Conservation (phyloP, 2,888 invertebrate genomes). For the Habroteleia sp. region DNA sequence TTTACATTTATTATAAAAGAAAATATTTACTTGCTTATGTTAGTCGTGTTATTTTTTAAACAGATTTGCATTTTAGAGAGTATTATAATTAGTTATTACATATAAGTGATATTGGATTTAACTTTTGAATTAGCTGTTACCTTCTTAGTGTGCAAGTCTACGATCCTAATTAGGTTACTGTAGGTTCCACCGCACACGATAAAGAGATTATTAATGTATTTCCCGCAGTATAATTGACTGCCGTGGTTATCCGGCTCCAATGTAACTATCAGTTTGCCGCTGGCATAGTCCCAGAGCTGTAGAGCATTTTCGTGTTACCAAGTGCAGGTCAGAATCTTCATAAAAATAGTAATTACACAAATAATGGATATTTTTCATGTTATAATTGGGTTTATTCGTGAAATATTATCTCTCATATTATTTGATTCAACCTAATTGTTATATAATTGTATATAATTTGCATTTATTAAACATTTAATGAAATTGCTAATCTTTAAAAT, state of each 20-base stretch:
- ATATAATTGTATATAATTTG: too few species aligned
- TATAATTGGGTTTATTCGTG: too few species aligned
- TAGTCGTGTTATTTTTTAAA: background rate
- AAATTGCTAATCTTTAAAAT: too few species aligned
- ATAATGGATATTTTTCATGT: conserved; percentile 3
- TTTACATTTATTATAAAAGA: too few species aligned
- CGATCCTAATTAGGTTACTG: conserved; percentile 83
- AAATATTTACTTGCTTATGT: too few species aligned
- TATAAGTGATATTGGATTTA: conserved; percentile 17
- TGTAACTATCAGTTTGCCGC: conserved; percentile 84
- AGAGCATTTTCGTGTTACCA: conserved; percentile 85
- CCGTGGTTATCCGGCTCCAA: conserved; percentile 83
- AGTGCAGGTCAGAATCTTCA: conserved; percentile 85
- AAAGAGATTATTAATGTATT: conserved; percentile 83
- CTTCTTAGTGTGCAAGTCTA: conserved; percentile 84
- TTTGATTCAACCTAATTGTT: too few species aligned
- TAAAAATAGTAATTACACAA: conserved; percentile 34
- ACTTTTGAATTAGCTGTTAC: conserved; percentile 78
- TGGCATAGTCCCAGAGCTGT: conserved; percentile 86
- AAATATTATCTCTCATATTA: too few species aligned
- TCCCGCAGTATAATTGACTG: conserved; percentile 85
- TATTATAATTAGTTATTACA: conserved; percentile 18
- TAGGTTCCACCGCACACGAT: conserved; percentile 85
- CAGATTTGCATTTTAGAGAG: conserved; percentile 6
- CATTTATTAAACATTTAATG: too few species aligned